Base-by-base conservation (phyloP, 2,113 vertebrate species). In the Melanerpes aurifrons region DNA sequence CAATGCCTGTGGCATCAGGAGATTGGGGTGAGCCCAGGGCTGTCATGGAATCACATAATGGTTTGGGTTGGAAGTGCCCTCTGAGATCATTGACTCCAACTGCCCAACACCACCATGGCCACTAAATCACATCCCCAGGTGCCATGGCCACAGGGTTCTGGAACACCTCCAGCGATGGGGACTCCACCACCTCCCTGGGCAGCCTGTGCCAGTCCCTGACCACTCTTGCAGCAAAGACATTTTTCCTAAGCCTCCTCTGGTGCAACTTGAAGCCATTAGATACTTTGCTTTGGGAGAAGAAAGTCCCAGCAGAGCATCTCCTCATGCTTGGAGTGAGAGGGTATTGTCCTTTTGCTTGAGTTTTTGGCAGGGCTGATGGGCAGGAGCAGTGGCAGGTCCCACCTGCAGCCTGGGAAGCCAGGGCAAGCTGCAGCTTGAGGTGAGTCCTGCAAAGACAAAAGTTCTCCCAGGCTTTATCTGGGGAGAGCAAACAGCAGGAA, bases 321-420 rank as follows among this genome's bases (percentile, higher is more conserved):
- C 57, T 17, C 9, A 6, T 21, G 17, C 31, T 8, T 50, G 83
- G 1, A 15, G 20, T 19, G 47, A 5, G 0, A 0, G 8, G 37
- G 18, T 7, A 1, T 21, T 43, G 54, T n/a, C 47, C 62, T 61
- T 43, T 29, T 68, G 40, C 10, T 17, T 4, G 62, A 47, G 25
- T 0, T 53, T 54, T 9, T 35, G 69, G 17, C 37, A 66, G 40
- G 32, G 25, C 5, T 81, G 53, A 31, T 18, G 21, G 29, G 5
- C 19, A 8, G 4, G 26, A 35, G 25, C 22, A 14, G 40, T 43
- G 54, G 24, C 26, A 72, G 71, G 56, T 45, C 35, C 87, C 3
- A 1, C 8, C 9, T 7, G 37, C 4, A 58, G 29, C 24, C 24
- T 21, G 15, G 50, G 48, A 21, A 48, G 22, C 31, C 62, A 59